Conservation (phyloP, 2,113 vertebrate genomes). For the Tragelaphus scriptus region DNA sequence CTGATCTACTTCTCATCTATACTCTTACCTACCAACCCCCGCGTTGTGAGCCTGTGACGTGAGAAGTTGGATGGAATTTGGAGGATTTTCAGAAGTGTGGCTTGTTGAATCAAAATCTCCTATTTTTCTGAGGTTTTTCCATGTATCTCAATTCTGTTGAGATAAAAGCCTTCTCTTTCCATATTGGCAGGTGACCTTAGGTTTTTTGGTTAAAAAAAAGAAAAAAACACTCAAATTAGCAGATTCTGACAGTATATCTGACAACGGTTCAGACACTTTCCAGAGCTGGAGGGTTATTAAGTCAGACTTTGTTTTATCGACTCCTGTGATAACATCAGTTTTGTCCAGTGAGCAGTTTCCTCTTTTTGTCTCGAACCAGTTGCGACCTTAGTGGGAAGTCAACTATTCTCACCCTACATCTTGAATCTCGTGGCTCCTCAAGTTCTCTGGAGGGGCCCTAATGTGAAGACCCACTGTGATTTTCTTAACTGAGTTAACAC, state of each 20-base stretch:
- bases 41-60: accelerated
- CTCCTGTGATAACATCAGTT: not conserved
- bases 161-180: not conserved
- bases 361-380: not conserved
- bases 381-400: not conserved
- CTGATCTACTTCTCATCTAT: not conserved
- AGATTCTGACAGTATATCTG: not conserved
- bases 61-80: not conserved
- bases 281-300: not conserved
- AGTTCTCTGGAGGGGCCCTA: not conserved
- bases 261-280: not conserved
- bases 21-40: accelerated
- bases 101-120: not conserved
- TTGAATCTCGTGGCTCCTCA: not conserved
- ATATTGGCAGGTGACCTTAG: not conserved
- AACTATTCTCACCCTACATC: not conserved
- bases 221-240: not conserved
- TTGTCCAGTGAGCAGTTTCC: not conserved
- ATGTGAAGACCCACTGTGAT: not conserved
- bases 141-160: not conserved
- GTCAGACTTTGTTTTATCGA: not conserved
- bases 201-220: not conserved
- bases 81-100: not conserved
- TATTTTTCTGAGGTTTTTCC: not conserved
- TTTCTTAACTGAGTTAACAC: not conserved